Percentiles rank a stretch among this genome's conserved stretches.
phyloP scores from a whole-genome alignment of 2,888 invertebrate species.

The Eupithecia abbreviata region DNA sequence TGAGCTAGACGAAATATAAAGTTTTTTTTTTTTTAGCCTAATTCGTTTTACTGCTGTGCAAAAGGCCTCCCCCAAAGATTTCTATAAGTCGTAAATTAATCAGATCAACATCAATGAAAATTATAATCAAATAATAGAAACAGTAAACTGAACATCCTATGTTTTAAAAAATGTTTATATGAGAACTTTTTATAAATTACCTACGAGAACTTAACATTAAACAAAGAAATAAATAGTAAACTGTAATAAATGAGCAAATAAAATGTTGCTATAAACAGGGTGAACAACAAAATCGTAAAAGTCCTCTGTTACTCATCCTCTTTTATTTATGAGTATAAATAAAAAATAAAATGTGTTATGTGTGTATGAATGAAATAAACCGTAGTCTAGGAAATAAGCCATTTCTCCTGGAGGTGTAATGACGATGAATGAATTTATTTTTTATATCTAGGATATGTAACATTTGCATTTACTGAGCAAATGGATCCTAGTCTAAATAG shows the following conservation, averaged over 20 bases:
- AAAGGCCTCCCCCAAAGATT: not conserved
- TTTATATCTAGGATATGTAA: not conserved
- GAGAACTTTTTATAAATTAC: not conserved
- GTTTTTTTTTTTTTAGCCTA: too few relatives aligned
- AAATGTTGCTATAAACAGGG: slow-evolving; percentile 11
- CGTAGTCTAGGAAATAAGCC: not conserved
- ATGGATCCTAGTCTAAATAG: not conserved
- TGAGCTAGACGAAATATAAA: not conserved
- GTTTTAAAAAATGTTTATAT: not conserved
- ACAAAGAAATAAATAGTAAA: not conserved
- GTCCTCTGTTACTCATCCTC: not conserved
- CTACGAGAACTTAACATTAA: not conserved
- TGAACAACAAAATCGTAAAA: slow-evolving; percentile 7
- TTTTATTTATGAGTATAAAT: slow-evolving; percentile 5
- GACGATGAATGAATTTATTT: not conserved
- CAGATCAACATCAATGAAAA: not conserved
- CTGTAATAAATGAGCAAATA: slow-evolving; percentile 11
- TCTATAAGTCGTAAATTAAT: not conserved
- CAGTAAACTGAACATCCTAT: not conserved
- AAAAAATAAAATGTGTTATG: not conserved
- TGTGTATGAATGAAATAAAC: slow-evolving; percentile 8
- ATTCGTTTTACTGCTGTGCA: too few relatives aligned
- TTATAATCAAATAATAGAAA: too few relatives aligned
- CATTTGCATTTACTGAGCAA: not conserved
- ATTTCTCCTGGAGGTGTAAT: not conserved